Base-by-base conservation (phyloP, 2,888 invertebrate genomes). In the Cotesia congregata region DNA sequence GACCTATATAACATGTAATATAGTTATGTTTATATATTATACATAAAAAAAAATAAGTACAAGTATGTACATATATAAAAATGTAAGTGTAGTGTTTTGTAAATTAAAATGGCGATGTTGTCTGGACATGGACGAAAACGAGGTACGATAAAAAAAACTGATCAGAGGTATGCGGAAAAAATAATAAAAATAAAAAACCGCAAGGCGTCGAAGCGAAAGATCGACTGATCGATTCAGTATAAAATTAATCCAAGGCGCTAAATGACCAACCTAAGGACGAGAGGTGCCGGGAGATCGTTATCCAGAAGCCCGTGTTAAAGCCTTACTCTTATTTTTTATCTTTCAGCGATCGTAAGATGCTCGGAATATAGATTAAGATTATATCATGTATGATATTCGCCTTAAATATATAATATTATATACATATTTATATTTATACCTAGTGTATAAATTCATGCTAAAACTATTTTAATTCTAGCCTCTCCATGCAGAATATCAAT, bases 221-320 rank as follows among this genome's bases (percentile, higher is more conserved):
- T 60, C 39, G 72, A 50, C 65, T 74, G 71, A 79, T 76, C 79
- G 67, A 65, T 67, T 65, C 60, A 60, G 41, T 50, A 50, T 50
- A 65, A 76, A 75, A 76, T 78, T 71, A 78, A 74, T 72, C 71
- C 39, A 17, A 73, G 74, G 75, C 75, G 72, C 41, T 68, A 75
- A 74, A 72, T 74, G 77, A 72, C 67, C 38, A 62, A 75, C 70
- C 68, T 67, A 69, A 73, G 78, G 72, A 76, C 76, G 79, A 75
- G 79, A 75, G 79, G 77, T 76, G 79, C 73, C 67, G 62, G 70
- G 39, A 77, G 81, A 80, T 81, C 79, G 79, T 81, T 81, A 81
- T 81, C 81, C 80, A 78, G 68, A 76, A 78, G 79, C 77, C 50
- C 70, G 78, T 76, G 72, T 70, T 61, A 64, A 64, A 41, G 41